Conservation (phyloP, 2,797 vertebrate species). For the Ibycter americanus region DNA sequence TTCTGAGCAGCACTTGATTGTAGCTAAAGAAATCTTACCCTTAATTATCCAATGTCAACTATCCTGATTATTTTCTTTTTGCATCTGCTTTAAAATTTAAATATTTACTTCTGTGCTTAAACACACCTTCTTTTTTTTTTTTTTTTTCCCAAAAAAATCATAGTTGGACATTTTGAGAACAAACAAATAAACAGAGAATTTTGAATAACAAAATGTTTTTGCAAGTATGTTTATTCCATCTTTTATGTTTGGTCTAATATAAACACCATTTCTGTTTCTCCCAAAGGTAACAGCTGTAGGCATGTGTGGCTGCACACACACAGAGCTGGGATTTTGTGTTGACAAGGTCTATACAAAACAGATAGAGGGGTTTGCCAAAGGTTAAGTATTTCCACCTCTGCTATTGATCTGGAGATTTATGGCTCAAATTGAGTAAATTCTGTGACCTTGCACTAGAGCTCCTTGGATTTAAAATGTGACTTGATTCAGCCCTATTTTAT, state of each 20-base stretch:
- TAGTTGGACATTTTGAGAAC: neutral
- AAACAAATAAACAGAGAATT: neutral
- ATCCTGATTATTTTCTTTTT: neutral
- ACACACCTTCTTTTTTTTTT: neutral
- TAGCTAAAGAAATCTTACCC: neutral
- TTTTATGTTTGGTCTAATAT: neutral
- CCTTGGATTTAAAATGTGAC: neutral
- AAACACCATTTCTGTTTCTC: neutral
- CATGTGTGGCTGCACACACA: neutral
- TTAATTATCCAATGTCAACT: neutral
- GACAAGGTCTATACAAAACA: neutral
- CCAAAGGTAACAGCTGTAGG: neutral
- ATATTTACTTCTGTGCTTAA: neutral
- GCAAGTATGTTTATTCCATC: neutral
- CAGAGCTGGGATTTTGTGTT: neutral
- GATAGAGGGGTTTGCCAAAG: neutral
- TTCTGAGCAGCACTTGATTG: neutral
- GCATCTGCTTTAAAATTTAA: neutral
- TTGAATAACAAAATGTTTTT: neutral
- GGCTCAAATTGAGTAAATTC: neutral
- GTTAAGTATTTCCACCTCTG: neutral
- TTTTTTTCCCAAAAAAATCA: neutral
- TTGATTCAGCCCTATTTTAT: neutral
- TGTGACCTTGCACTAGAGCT: neutral
- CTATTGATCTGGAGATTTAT: conserved; percentile 1